These are phyloP conservation scores for Otocyon megalotis DNA, from an alignment of 2,113 vertebrate species.

Conservation along the genomic window DNA sequence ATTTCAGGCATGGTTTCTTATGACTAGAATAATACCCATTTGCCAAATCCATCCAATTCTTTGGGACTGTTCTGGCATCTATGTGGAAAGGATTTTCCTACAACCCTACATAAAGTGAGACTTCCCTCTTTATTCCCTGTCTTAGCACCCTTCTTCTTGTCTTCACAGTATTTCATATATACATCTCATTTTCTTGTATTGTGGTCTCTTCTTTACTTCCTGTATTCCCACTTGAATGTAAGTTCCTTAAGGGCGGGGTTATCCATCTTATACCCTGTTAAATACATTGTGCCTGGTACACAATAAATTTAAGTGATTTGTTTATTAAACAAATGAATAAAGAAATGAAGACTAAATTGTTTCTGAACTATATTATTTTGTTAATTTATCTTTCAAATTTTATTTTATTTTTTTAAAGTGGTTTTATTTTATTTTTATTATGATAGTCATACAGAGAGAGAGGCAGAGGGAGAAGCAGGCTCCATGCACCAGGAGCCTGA, in stretches of 20 bases:
- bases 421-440: too few relatives aligned
- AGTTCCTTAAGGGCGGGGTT: neutral
- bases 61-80: neutral
- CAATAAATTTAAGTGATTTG: neutral
- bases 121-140: neutral
- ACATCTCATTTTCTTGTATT: neutral
- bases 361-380: slow-evolving; percentile 22
- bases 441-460: too few relatives aligned
- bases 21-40: neutral
- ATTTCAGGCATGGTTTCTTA: neutral
- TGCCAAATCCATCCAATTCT: neutral
- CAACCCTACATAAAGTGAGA: neutral
- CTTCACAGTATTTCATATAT: neutral
- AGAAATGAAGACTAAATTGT: slow-evolving; percentile 24
- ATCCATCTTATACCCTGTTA: neutral
- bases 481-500: too few relatives aligned
- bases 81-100: neutral
- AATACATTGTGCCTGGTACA: neutral
- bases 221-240: neutral
- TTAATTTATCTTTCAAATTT: neutral
- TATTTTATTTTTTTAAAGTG: too few relatives aligned
- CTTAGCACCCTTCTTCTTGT: neutral
- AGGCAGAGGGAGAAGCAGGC: too few relatives aligned
- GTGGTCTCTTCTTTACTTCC: neutral
- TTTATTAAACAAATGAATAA: neutral